phyloP scores from a whole-genome alignment of 2,888 invertebrate species.

The Folsomia candida region DNA sequence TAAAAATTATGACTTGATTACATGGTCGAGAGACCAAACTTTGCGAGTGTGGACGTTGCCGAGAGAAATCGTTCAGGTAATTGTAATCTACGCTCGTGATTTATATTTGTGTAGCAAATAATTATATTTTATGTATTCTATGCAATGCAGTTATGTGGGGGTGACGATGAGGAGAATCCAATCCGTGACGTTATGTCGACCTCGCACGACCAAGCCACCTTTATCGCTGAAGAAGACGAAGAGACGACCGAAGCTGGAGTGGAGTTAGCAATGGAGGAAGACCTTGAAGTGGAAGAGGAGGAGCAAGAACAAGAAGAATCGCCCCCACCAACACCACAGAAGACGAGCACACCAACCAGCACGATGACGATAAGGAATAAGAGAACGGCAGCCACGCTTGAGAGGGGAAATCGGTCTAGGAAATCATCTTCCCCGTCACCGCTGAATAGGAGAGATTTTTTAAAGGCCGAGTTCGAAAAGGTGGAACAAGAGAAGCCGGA shows the following conservation, averaged over 20 bases:
- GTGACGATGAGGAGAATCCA: conserved; percentile 29
- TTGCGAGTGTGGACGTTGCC: conserved; percentile 71
- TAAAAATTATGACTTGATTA: conserved; percentile 73
- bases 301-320: conserved; percentile 34
- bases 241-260: no score
- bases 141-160: conserved; percentile 28
- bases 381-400: conserved; percentile 22
- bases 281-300: conserved; percentile 20
- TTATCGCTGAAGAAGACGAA: no score
- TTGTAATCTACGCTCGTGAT: neutral
- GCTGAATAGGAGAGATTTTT: conserved; percentile 37
- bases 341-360: neutral
- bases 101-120: neutral
- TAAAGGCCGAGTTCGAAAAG: conserved; percentile 44
- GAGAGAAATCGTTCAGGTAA: conserved; percentile 44
- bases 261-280: no score
- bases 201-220: conserved; percentile 22
- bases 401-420: conserved; percentile 23
- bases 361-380: conserved; percentile 20
- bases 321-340: conserved; percentile 29
- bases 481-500: conserved; percentile 38
- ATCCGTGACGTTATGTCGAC: conserved; percentile 19
- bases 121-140: neutral
- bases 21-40: conserved; percentile 93
- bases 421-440: conserved; percentile 32